These are phyloP conservation scores for Rugalucina vietnamica DNA, from an alignment of 2,888 invertebrate genomes.

Conservation along the genomic window DNA sequence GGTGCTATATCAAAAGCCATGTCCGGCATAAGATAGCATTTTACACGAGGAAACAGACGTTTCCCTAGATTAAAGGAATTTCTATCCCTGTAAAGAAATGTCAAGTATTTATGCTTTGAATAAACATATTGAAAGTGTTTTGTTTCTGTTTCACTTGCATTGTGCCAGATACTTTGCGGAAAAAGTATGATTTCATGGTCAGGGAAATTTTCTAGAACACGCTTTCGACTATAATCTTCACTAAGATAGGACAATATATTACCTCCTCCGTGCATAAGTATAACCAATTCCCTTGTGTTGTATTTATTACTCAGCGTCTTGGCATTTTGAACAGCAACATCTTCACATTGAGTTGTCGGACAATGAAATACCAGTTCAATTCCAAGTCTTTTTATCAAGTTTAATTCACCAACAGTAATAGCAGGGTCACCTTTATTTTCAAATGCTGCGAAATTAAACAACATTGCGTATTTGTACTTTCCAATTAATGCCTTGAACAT, in stretches of 20 bases:
- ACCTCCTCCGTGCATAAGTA: slow-evolving; percentile 64
- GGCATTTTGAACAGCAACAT: not conserved
- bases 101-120: not conserved
- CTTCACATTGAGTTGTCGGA: not conserved
- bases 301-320: slow-evolving; percentile 1
- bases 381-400: slow-evolving; percentile 32
- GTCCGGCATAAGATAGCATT: slow-evolving; percentile 53
- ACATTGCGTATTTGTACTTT: slow-evolving; percentile 50
- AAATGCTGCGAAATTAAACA: slow-evolving; percentile 50
- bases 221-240: not conserved
- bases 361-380: slow-evolving; percentile 34
- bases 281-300: slow-evolving; percentile 37
- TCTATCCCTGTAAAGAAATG: not conserved
- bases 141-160: not conserved
- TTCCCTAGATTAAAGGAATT: slow-evolving; percentile 11
- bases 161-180: slow-evolving; percentile 48
- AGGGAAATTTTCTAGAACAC: not conserved
- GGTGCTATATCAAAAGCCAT: slow-evolving; percentile 60
- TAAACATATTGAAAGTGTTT: slow-evolving; percentile 2
- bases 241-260: slow-evolving; percentile 45
- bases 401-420: slow-evolving; percentile 56
- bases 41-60: slow-evolving; percentile 18
- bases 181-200: slow-evolving; percentile 44
- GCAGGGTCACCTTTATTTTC: slow-evolving; percentile 66
- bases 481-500: slow-evolving; percentile 35